Evolutionary conservation across 2,888 invertebrate genomes (phyloP).

Genomic region (Acheta domesticus): DNA sequence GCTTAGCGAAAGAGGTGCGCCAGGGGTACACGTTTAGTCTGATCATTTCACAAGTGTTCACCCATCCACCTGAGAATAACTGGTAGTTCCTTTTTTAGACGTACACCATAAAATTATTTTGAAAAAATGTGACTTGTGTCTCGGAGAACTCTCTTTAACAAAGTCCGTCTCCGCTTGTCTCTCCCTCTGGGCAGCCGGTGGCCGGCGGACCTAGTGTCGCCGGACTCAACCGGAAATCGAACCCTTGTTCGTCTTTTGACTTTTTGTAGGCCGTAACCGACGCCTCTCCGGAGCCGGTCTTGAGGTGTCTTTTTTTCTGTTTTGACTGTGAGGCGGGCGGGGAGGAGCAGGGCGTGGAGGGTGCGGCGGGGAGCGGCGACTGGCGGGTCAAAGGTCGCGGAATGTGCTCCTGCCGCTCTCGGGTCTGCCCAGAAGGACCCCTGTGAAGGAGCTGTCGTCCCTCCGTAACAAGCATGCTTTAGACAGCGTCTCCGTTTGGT

Average conservation of each 20-base stretch:
- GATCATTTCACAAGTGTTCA: constrained; percentile 23
- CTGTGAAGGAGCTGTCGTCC: too few species aligned
- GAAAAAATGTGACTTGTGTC: constrained; percentile 1
- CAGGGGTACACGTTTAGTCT: neutral
- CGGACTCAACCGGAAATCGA: neutral
- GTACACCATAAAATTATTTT: constrained; percentile 9
- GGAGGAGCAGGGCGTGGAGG: neutral
- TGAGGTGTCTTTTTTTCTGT: neutral
- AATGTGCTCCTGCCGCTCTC: too few species aligned
- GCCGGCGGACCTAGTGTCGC: neutral
- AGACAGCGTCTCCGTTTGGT: too few species aligned
- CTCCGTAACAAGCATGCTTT: too few species aligned
- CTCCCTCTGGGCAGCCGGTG: neutral
- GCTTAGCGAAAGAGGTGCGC: neutral
- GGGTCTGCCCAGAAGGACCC: too few species aligned
- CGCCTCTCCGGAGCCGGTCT: constrained; percentile 2
- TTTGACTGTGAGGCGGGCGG: neutral
- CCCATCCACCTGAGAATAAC: constrained; percentile 32
- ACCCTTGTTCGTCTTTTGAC: neutral
- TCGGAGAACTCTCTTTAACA: neutral
- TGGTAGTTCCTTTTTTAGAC: constrained; percentile 23
- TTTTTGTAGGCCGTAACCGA: constrained; percentile 2
- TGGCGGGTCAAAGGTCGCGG: neutral
- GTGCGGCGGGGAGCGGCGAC: neutral
- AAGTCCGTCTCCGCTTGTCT: constrained; percentile 6